A percentile compares a stretch with the other conserved stretches of the same genome.
These are phyloP conservation scores for Pangasius larnaudii DNA, from an alignment of 2,797 vertebrate genomes.

Conservation along the genomic window DNA sequence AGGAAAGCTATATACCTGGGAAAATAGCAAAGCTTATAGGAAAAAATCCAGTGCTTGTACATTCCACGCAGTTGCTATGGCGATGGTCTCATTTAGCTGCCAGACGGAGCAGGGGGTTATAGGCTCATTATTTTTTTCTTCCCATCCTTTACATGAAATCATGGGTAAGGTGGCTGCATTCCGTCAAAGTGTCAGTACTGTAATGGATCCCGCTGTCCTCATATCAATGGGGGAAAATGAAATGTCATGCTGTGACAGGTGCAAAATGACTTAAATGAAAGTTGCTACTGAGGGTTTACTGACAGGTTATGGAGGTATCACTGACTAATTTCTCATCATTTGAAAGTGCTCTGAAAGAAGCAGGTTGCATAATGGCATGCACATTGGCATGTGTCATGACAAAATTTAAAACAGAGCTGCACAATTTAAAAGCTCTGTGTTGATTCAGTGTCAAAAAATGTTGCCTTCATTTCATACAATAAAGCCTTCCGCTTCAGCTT, in stretches of 20 bases:
- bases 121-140: constrained; percentile 39
- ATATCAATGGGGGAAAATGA: not conserved
- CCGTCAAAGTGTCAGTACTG: constrained; percentile 31
- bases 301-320: not conserved
- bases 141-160: constrained; percentile 37
- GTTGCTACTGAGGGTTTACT: not conserved
- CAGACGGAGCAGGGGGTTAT: constrained; percentile 35
- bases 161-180: constrained; percentile 58
- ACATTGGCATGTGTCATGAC: not conserved
- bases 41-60: constrained; percentile 52
- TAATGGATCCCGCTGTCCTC: constrained; percentile 45
- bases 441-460: not conserved
- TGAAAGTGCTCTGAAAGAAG: not conserved
- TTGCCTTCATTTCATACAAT: not conserved
- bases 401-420: not conserved
- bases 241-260: constrained; percentile 24
- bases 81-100: constrained; percentile 61
- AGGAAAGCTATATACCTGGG: constrained; percentile 66
- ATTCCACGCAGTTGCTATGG: constrained; percentile 72
- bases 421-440: constrained; percentile 11
- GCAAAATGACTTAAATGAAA: constrained; percentile 16
- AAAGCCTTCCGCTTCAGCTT: not conserved
- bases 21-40: constrained; percentile 56
- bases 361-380: not conserved
- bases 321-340: not conserved